Evolutionary conservation across 2,888 invertebrate genomes (phyloP), one percentile per base, ranked within the genome.

Genomic region (Lochmaea capreae): DNA sequence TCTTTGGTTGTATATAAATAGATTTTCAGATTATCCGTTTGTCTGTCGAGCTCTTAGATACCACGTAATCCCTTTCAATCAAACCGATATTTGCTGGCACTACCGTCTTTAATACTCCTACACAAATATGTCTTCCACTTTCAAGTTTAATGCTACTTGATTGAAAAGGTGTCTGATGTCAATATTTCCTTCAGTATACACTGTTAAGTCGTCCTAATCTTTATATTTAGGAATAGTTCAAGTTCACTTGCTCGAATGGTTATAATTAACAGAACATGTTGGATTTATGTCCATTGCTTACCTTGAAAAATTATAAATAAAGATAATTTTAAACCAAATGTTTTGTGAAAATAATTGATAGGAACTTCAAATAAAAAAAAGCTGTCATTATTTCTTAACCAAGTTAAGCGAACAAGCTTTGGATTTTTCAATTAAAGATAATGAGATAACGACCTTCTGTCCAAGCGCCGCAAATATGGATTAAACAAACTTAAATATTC

Each of bases 71-170:
- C 57, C 39, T 67, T 58, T 67, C 67, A 67, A 67, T 67, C 67
- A 58, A 42, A 67, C 57, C 42, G 58, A 58, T 67, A 57, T 67
- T 39, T 14, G 42, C 54, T 42, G 67, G 58, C 42, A 58, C 67
- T 67, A 58, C 67, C 65, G 65, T 52, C 61, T 66, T 54, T 54
- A 54, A 66, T 52, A 16, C 65, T 42, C 65, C 65, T 66, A 66
- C 65, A 39, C 54, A 33, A 54, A 54, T 52, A 52, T 33, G 26
- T 66, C 26, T 52, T 52, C 10, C 14, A 49, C 22, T 33, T 66
- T 26, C 26, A 39, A 52, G 39, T 39, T 16, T 66, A 66, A 54
- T 66, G 16, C 65, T 26, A 5, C n/a, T 26, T 66, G 65, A 66
- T 66, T 66, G 65, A 54, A 54, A 54, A 54, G 65, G 65, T 66